These are phyloP conservation scores for Furcifer pardalis DNA, from an alignment of 2,797 vertebrate species.

Conservation along the genomic window DNA sequence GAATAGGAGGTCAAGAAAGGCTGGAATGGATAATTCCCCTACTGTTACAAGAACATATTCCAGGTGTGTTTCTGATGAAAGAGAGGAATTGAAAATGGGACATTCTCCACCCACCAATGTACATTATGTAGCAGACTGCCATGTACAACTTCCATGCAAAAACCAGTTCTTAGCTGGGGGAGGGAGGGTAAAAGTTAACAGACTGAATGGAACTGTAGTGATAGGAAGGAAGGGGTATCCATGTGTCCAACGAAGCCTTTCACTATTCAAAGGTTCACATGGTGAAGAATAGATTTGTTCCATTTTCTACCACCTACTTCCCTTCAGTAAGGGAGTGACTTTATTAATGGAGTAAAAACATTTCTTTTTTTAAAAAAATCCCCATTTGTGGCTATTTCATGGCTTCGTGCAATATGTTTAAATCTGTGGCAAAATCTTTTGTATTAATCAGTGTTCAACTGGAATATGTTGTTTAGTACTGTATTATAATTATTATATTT, in stretches of 20 bases:
- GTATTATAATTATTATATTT: slow-evolving; percentile 31
- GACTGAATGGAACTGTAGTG: not conserved
- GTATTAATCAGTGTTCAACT: slow-evolving; percentile 37
- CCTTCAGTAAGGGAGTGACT: not conserved
- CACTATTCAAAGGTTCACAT: not conserved
- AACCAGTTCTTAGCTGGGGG: not conserved
- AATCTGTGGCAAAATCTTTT: not conserved
- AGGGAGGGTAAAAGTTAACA: not conserved
- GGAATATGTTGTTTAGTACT: slow-evolving; percentile 12
- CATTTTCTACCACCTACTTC: not conserved
- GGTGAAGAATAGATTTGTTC: not conserved
- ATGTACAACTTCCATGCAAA: not conserved
- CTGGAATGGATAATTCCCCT: not conserved
- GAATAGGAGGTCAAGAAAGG: no score
- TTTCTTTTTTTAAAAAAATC: slow-evolving; percentile 14
- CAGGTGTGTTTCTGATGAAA: not conserved
- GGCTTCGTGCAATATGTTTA: slow-evolving; percentile 39
- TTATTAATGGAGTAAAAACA: not conserved
- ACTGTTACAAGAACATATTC: not conserved
- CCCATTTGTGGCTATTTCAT: not conserved
- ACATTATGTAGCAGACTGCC: not conserved
- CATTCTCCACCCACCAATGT: not conserved
- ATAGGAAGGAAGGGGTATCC: not conserved
- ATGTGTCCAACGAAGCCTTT: not conserved
- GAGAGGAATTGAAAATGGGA: no score